Percentiles rank a stretch among this genome's conserved stretches.
Conservation (phyloP, 2,797 vertebrate genomes). For the Semotilus atromaculatus region DNA sequence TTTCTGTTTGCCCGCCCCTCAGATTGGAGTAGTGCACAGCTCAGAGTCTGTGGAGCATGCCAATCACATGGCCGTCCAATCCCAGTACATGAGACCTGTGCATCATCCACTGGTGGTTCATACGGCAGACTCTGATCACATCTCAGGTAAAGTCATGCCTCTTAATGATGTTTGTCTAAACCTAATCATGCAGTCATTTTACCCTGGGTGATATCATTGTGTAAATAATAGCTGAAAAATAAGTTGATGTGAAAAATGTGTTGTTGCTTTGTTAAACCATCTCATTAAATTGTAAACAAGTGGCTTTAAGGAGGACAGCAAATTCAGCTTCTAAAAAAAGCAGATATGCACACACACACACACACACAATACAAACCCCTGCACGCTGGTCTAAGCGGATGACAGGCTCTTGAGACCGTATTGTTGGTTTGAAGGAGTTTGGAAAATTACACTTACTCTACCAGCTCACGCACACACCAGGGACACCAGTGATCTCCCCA, state of each 20-base stretch:
- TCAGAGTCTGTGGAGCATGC: conserved; percentile 84
- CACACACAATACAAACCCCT: not conserved
- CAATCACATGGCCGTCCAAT: conserved; percentile 87
- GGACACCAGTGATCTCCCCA: conserved; percentile 53
- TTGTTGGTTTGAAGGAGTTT: conserved; percentile 47
- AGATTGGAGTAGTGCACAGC: conserved; percentile 91
- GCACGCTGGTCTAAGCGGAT: not conserved
- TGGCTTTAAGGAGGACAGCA: not conserved
- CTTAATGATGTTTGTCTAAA: not conserved
- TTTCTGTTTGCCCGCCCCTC: conserved; percentile 4
- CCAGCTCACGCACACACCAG: conserved; percentile 47
- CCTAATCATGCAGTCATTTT: not conserved
- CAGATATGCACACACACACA: not conserved
- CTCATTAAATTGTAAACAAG: conserved; percentile 1
- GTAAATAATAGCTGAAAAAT: not conserved
- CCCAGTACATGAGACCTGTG: conserved; percentile 89
- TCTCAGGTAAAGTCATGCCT: conserved; percentile 78
- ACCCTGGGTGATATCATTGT: not conserved
- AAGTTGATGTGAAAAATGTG: not conserved
- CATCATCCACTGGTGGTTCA: conserved; percentile 85
- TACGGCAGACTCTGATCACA: conserved; percentile 76
- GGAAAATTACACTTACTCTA: conserved; percentile 50
- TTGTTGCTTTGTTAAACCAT: not conserved
- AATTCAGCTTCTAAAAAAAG: not conserved
- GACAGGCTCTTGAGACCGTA: conserved; percentile 24